phyloP scores from a whole-genome alignment of 2,888 invertebrate genomes.

The Drosophila affinis region DNA sequence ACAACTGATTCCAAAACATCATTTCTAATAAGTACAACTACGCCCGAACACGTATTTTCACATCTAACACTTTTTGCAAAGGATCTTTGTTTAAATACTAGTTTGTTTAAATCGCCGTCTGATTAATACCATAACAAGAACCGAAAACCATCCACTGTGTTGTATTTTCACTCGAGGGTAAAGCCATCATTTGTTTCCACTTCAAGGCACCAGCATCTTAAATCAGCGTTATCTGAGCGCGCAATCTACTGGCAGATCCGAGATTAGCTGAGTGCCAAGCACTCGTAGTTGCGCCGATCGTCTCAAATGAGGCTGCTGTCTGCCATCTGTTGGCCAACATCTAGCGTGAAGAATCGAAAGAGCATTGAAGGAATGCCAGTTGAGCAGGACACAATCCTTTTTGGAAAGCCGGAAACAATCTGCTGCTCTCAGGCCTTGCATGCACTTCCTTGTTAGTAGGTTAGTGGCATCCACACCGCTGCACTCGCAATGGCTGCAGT shows the following conservation, averaged over 20 bases:
- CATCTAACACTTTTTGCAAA: constrained; percentile 50
- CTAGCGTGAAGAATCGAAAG: not conserved
- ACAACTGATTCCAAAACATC: constrained; percentile 24
- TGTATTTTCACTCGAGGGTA: constrained; percentile 10
- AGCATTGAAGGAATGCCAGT: not conserved
- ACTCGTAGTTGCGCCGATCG: too few species aligned
- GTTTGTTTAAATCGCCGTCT: constrained; percentile 71
- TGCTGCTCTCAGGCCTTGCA: constrained; percentile 26
- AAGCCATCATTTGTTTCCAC: too few species aligned
- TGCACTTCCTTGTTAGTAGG: constrained; percentile 69
- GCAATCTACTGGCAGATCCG: too few species aligned
- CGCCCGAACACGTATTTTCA: constrained; percentile 19
- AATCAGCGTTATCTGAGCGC: not conserved
- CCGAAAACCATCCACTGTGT: constrained; percentile 40
- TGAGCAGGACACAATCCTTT: constrained; percentile 4
- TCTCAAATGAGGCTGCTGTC: too few species aligned
- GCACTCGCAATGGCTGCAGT: constrained; percentile 12
- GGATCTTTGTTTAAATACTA: constrained; percentile 50
- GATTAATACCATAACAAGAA: constrained; percentile 77
- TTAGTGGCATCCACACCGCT: constrained; percentile 47
- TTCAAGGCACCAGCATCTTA: not conserved
- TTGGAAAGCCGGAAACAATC: constrained; percentile 58
- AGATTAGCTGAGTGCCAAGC: not conserved
- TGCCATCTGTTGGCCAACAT: too few species aligned
- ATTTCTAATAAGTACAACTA: constrained; percentile 20